phyloP scores from a whole-genome alignment of 2,888 invertebrate genomes.

The Barypeithes pellucidus region DNA sequence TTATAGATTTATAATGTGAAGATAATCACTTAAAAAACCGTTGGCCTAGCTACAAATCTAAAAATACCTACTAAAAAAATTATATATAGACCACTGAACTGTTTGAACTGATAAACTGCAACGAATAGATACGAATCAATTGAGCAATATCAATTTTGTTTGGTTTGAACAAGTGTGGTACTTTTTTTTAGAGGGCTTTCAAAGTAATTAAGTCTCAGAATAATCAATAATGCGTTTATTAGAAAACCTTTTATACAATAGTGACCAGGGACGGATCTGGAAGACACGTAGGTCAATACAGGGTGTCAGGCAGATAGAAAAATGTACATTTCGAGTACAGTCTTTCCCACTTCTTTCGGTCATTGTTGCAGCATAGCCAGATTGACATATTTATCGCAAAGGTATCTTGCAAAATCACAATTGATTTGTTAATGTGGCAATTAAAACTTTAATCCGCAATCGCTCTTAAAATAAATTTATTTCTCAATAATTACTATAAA shows the following conservation, averaged over 20 bases:
- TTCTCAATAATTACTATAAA: no score
- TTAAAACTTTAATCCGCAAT: no score
- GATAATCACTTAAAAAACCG: background rate
- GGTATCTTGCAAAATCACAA: no score
- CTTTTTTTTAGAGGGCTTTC: background rate
- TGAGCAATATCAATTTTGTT: background rate
- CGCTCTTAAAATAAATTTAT: no score
- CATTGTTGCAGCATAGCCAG: no score
- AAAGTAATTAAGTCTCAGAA: conserved; percentile 11
- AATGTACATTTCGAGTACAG: no score
- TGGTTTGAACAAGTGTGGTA: background rate
- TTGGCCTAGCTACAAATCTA: conserved; percentile 1
- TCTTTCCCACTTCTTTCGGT: no score
- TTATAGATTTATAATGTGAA: no score
- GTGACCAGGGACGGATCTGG: background rate
- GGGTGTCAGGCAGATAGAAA: no score
- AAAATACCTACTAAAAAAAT: conserved; percentile 7
- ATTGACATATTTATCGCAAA: no score
- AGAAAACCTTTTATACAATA: background rate
- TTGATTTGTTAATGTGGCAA: no score
- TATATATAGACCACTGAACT: background rate
- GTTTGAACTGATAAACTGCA: no score
- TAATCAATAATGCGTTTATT: conserved; percentile 1
- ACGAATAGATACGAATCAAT: background rate
- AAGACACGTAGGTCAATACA: background rate